phyloP scores from a whole-genome alignment of 1,140 invertebrate species.

The Drosophila paulistorum region DNA sequence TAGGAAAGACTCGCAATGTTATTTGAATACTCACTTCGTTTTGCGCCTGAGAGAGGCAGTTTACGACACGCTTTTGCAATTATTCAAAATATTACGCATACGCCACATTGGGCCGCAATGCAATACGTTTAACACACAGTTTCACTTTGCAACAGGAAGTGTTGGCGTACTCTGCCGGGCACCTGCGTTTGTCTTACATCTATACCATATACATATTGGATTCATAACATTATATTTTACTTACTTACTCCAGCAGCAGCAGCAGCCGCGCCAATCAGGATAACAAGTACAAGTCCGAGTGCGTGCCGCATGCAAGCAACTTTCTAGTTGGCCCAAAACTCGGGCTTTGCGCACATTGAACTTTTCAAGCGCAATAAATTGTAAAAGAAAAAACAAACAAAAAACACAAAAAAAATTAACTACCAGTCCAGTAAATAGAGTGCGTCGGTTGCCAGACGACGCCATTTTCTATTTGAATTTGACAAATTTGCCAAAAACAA shows the following conservation, averaged over 20 bases:
- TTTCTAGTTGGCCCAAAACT: constrained; percentile 69
- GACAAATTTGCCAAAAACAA: constrained; percentile 59
- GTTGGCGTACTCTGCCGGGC: constrained; percentile 42
- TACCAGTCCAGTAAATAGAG: constrained; percentile 53
- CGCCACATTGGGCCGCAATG: constrained; percentile 37
- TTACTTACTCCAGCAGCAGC: constrained; percentile 23
- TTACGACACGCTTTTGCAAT: constrained; percentile 73
- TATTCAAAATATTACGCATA: constrained; percentile 76
- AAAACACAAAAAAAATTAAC: constrained; percentile 38
- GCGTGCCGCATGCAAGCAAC: constrained; percentile 69
- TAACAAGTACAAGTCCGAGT: constrained; percentile 64
- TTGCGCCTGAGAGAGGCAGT: constrained; percentile 24
- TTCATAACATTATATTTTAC: constrained; percentile 55
- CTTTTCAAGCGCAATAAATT: constrained; percentile 63
- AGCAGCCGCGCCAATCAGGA: constrained; percentile 57
- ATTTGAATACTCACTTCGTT: constrained; percentile 53
- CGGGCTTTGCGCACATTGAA: constrained; percentile 69
- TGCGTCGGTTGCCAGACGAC: constrained; percentile 38
- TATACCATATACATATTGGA: constrained; percentile 35
- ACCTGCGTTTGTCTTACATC: constrained; percentile 46
- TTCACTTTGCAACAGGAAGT: constrained; percentile 62
- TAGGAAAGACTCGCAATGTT: constrained; percentile 50
- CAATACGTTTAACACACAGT: constrained; percentile 46
- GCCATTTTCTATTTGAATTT: constrained; percentile 67
- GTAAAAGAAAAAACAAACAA: not conserved